These are phyloP conservation scores for Macrosoma leucophasiata DNA, from an alignment of 2,888 invertebrate species.

Conservation along the genomic window DNA sequence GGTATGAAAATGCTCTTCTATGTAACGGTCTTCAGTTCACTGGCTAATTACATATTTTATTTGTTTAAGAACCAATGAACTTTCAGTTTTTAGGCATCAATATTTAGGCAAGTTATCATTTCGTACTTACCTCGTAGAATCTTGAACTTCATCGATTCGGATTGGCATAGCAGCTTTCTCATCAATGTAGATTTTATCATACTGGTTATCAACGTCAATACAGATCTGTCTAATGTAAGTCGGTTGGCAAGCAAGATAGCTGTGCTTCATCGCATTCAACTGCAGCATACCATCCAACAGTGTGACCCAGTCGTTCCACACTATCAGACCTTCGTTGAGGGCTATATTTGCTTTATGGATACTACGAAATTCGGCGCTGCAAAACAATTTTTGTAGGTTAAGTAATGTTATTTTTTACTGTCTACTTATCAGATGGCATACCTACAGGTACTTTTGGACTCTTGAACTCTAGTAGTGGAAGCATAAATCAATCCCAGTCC, in stretches of 20 bases:
- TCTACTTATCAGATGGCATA: no score
- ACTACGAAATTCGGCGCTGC: conserved; percentile 40
- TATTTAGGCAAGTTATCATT: no score
- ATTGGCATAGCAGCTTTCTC: conserved; percentile 28
- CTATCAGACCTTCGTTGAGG: conserved; percentile 44
- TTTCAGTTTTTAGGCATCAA: no score
- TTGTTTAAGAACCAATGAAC: no score
- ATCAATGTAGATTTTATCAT: not conserved
- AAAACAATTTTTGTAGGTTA: no score
- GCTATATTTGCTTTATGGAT: conserved; percentile 33
- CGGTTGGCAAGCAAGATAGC: conserved; percentile 79
- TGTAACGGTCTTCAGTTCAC: no score
- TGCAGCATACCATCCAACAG: conserved; percentile 90
- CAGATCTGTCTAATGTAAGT: conserved; percentile 43
- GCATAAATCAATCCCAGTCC: no score
- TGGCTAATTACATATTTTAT: no score
- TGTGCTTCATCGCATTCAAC: conserved; percentile 78
- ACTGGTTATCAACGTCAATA: conserved; percentile 35
- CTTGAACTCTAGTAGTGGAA: no score
- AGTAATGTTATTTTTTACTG: no score
- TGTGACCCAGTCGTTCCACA: conserved; percentile 87
- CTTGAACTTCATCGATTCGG: conserved; percentile 23
- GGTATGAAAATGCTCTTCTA: no score
- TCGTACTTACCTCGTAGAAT: conserved; percentile 35
- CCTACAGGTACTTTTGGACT: no score